Evolutionary conservation across 2,113 vertebrate genomes (phyloP), one percentile per base, ranked within the genome.

Genomic region (Atractosteus spatula): DNA sequence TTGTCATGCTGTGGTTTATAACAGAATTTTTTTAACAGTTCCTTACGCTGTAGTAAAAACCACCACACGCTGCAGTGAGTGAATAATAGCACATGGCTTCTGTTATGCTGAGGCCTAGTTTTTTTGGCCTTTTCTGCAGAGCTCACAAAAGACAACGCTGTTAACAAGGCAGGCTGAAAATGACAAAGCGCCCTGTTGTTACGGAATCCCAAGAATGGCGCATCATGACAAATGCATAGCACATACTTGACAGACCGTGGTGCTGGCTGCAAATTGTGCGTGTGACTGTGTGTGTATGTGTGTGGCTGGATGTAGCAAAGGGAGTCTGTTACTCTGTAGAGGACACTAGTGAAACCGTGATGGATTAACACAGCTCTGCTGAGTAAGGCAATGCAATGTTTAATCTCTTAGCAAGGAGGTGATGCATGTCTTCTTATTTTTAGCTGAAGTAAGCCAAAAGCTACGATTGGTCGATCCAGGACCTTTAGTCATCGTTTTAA

Each of bases 1-100:
- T 86, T 84, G 80, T 87, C 77, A 84, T 78, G 78, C 79, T 84
- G 86, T 51, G 86, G 89, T 89, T 89, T 79, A 69, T 78, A 79
- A 80, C 79, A 66, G 72, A 56, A 68, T 71, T 67, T 43, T 66
- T 69, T 78, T 77, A 64, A 72, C 70, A 69, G 77, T 73, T 79
- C 72, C 83, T 74, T 76, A 77, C 74, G 74, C 77, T 74, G 79
- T 71, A 41, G 56, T 78, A 76, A 81, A 76, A 51, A 71, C 73
- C 78, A 79, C 72, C 80, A 82, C 82, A 79, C 80, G 81, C 62
- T 42, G 43, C 45, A 14, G 65, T 47, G 70, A 51, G 57, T 55
- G 57, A 75, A 65, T 11, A 65, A 65, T 29, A 75, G 75, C 85
- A 84, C 80, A 79, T 87, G 84, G 79, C 84, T 82, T 82, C 72